phyloP scores from a whole-genome alignment of 2,113 vertebrate genomes.

The Apeltes quadracus region DNA sequence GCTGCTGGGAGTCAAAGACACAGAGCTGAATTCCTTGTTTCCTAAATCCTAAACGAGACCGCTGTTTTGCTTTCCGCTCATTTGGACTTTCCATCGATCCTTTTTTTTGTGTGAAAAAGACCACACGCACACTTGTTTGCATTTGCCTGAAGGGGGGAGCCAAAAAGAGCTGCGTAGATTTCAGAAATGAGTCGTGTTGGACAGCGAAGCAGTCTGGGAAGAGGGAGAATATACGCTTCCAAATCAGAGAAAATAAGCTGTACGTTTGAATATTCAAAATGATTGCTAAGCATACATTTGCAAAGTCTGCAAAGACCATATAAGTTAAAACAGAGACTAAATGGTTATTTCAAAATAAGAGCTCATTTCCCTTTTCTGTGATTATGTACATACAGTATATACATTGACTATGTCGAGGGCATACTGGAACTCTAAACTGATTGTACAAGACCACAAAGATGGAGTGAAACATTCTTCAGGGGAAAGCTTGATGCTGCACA shows the following conservation, averaged over 20 bases:
- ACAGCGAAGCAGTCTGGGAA: background rate
- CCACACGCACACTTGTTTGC: background rate
- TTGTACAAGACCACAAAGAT: background rate
- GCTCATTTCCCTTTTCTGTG: background rate
- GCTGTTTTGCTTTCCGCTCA: background rate
- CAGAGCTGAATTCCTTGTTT: background rate
- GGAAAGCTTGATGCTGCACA: background rate
- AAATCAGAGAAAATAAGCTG: background rate
- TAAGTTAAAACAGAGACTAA: background rate
- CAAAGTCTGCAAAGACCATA: background rate
- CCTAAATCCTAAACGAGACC: constrained; percentile 8
- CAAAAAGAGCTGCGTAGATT: background rate
- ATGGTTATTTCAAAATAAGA: background rate
- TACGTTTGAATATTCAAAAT: constrained; percentile 8
- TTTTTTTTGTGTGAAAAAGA: background rate
- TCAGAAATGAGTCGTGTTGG: background rate
- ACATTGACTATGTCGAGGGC: background rate
- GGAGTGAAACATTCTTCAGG: background rate
- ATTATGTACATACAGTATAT: background rate
- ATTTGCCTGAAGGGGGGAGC: background rate
- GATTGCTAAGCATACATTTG: background rate
- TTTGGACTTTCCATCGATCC: background rate
- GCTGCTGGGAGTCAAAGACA: background rate
- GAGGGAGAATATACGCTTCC: background rate
- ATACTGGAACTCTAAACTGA: background rate